Conservation (phyloP, 2,113 vertebrate species). For the Stomatorhinus ivindoensis region DNA sequence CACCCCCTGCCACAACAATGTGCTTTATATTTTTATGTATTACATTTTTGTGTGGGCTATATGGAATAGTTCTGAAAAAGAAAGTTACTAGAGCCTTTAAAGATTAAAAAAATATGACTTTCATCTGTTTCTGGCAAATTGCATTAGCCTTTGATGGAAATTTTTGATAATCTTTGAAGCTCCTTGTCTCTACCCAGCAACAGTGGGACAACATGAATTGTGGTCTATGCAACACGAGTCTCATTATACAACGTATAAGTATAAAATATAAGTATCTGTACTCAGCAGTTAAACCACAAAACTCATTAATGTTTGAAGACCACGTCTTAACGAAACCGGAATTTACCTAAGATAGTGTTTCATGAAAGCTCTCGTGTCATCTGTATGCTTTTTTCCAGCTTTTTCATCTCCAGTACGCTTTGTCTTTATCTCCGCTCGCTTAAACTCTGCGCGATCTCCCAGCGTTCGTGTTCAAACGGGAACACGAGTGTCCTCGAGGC, state of each 20-base stretch:
- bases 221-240: not conserved
- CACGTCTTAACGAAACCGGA: not conserved
- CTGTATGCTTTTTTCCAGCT: not conserved
- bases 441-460: not conserved
- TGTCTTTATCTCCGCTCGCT: not conserved
- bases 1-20: conserved; percentile 22
- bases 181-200: conserved; percentile 14
- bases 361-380: not conserved
- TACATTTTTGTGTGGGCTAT: conserved; percentile 27
- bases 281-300: not conserved
- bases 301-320: not conserved
- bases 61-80: conserved; percentile 38
- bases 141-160: conserved; percentile 33
- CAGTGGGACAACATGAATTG: not conserved
- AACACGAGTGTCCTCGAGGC: not conserved
- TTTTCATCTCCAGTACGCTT: not conserved
- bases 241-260: not conserved
- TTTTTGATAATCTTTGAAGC: conserved; percentile 33
- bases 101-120: conserved; percentile 27
- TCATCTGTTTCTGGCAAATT: conserved; percentile 31
- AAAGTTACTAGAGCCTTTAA: not conserved
- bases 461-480: not conserved
- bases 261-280: not conserved
- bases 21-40: conserved; percentile 12
- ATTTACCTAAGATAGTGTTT: not conserved